Percentiles rank a stretch among this genome's conserved stretches.
These are phyloP conservation scores for Steatornis caripensis DNA, from an alignment of 2,113 vertebrate species.

Conservation along the genomic window DNA sequence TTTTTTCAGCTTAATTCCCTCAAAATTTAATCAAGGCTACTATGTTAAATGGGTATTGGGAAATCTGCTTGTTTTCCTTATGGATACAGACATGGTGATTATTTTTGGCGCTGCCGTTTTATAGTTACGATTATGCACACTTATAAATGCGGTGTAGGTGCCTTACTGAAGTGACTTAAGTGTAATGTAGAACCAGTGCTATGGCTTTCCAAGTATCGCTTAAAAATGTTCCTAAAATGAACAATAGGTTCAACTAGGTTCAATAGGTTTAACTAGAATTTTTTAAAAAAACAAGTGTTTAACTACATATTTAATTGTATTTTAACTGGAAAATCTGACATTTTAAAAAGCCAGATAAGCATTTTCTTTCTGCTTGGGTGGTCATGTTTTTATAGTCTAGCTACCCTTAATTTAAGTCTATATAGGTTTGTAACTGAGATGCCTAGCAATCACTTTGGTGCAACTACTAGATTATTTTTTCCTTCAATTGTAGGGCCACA, in stretches of 20 bases:
- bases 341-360: background rate
- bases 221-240: background rate
- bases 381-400: background rate
- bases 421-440: background rate
- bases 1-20: background rate
- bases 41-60: background rate
- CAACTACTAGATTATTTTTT: background rate
- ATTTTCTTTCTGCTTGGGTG: background rate
- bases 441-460: background rate
- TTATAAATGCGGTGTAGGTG: background rate
- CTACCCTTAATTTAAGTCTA: background rate
- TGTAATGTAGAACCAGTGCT: background rate
- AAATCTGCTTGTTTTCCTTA: background rate
- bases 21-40: background rate
- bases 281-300: background rate
- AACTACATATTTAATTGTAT: background rate
- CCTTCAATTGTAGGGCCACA: conserved; percentile 78
- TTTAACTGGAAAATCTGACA: background rate
- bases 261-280: background rate
- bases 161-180: background rate
- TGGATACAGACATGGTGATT: background rate
- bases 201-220: background rate
- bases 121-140: background rate
- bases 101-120: background rate
- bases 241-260: too few relatives aligned